Conservation (phyloP, 2,113 vertebrate species). For the Etheostoma cragini region DNA sequence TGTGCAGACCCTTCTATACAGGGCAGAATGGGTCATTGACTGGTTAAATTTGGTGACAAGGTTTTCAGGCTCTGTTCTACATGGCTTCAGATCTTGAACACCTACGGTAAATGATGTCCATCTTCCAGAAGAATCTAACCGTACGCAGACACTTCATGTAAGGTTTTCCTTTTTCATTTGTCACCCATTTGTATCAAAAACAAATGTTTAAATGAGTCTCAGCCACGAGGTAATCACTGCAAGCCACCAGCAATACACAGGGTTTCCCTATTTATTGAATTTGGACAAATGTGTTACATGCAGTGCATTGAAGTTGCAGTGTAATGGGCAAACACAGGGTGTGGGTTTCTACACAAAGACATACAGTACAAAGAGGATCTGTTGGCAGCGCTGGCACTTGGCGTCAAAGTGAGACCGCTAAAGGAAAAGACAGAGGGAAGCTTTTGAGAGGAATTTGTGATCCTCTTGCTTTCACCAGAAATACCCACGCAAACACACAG, state of each 20-base stretch:
- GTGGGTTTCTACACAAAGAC: constrained; percentile 60
- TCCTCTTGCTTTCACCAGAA: constrained; percentile 54
- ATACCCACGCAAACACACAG: constrained; percentile 52
- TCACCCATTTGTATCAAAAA: neutral
- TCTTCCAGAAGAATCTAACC: neutral
- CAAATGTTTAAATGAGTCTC: neutral
- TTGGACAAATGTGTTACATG: constrained; percentile 49
- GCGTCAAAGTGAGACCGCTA: constrained; percentile 52
- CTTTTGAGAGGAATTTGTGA: constrained; percentile 68
- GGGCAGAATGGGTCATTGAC: constrained; percentile 5
- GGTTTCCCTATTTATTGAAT: constrained; percentile 28
- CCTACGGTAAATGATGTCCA: neutral
- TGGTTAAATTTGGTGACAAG: neutral
- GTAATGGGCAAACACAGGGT: constrained; percentile 48
- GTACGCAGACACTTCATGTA: neutral
- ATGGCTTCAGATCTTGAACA: neutral
- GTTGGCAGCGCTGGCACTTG: constrained; percentile 54
- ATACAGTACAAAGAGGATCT: constrained; percentile 58
- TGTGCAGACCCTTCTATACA: neutral
- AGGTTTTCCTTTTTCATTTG: neutral
- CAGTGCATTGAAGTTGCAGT: constrained; percentile 34
- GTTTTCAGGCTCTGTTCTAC: neutral
- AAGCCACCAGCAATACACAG: constrained; percentile 14
- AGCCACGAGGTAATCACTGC: neutral
- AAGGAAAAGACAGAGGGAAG: constrained; percentile 51